Base-by-base conservation (phyloP, 2,113 vertebrate species). In the Gobiocypris rarus region DNA sequence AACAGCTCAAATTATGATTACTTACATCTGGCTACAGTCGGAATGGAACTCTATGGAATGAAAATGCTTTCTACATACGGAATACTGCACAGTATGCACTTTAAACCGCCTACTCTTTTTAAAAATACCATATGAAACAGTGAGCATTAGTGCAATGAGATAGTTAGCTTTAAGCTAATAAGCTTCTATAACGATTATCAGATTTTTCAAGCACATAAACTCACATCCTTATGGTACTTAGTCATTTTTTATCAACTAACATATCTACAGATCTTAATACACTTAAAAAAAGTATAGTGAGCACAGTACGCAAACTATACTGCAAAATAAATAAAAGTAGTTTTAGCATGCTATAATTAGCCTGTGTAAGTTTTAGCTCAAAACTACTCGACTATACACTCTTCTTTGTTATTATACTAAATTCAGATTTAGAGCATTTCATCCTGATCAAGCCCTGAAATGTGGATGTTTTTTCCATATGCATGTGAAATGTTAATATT, bases 1-100 rank as follows among this genome's bases (percentile, higher is more conserved):
- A 78, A 63, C 58, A 48, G 34, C 76, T 79, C 76, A 67, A 24
- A 67, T 48, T 31, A 50, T 34, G 41, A 81, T 67, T 50, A 50
- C 61, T 80, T 80, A 22, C n/a, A 5, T 65, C 17, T 41, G 8
- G 31, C 75, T 43, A 15, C 11, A 19, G 59, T 63, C n/a, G 9
- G 38, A 45, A 17, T 19, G 54, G 6, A 59, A 59, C 14, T 41
- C 19, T 77, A n/a, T 3, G 3, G 48, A 14, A 50, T 50, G 48
- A 0, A 50, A 50, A 50, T 50, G 54, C 54, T 34, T 41, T 24
- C 11, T 41, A 10, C 54, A 61, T 26, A 50, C 0, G 7, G 17
- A 31, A 80, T 28, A 7, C 2, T 22, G 5, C 4, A 4, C 24
- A 26, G 56, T 26, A 28, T 45, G 22, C 10, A 15, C 2, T 43